A percentile compares a stretch with the other conserved stretches of the same genome.
These are phyloP conservation scores for Lacerta viridis DNA, from an alignment of 2,797 vertebrate species.

Conservation along the genomic window DNA sequence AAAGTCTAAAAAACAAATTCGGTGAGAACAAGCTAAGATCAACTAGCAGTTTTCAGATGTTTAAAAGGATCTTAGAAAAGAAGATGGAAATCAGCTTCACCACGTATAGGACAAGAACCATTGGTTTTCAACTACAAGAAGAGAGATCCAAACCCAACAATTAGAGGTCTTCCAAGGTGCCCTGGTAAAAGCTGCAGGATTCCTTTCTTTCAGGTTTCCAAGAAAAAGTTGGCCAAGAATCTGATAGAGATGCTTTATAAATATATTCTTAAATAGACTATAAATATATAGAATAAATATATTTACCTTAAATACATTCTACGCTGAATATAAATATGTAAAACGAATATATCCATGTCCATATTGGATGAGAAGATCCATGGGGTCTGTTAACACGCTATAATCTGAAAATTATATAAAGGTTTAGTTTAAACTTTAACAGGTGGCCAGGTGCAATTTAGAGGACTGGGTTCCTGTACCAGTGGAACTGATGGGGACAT, in stretches of 20 bases:
- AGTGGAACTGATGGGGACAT: background rate
- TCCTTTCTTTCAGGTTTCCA: background rate
- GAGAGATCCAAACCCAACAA: background rate
- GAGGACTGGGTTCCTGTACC: background rate
- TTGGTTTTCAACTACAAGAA: background rate
- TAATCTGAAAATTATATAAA: constrained; percentile 4
- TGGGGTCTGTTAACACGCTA: background rate
- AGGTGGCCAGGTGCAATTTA: background rate
- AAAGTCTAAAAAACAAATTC: background rate
- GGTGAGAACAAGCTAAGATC: background rate
- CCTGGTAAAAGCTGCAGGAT: background rate
- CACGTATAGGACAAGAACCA: background rate
- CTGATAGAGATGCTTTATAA: background rate
- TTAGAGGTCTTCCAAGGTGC: background rate
- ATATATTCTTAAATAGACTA: too few species aligned
- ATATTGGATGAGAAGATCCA: background rate
- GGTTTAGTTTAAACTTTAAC: background rate
- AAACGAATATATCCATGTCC: background rate
- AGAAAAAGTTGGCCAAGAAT: background rate
- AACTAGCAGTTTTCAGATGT: background rate
- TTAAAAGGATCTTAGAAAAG: constrained; percentile 6
- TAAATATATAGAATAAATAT: background rate
- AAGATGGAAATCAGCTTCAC: background rate
- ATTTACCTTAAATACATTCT: too few species aligned
- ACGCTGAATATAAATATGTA: background rate